Percentiles rank a stretch among this genome's conserved stretches.
These are phyloP conservation scores for Tachypleus tridentatus DNA, from an alignment of 1,140 invertebrate species.

Conservation along the genomic window DNA sequence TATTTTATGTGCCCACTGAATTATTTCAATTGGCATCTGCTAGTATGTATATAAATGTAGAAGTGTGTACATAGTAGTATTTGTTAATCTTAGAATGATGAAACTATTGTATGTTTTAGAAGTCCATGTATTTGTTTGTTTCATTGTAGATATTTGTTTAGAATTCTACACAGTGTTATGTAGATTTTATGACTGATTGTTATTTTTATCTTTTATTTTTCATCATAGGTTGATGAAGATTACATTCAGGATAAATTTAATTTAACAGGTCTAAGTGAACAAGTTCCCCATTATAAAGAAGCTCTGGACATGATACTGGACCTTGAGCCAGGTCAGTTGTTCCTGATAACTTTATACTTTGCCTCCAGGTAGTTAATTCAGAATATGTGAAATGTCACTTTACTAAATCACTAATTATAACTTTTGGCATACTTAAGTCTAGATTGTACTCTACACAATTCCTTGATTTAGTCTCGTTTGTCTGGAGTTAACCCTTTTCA, in stretches of 20 bases:
- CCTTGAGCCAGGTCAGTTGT: slow-evolving; percentile 79
- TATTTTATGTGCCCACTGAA: too few species aligned
- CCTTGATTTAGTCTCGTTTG: too few species aligned
- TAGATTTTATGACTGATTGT: too few species aligned
- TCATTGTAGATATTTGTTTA: slow-evolving; percentile 16
- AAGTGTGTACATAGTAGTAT: too few species aligned
- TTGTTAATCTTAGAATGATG: not conserved
- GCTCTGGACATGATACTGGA: slow-evolving; percentile 99
- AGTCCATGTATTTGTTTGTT: not conserved
- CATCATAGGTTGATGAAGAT: slow-evolving; percentile 91
- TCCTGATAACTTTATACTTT: slow-evolving; percentile 21
- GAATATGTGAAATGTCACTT: too few species aligned
- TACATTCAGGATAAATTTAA: slow-evolving; percentile 99
- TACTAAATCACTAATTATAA: too few species aligned
- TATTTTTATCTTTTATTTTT: slow-evolving; percentile 2
- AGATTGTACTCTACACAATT: too few species aligned
- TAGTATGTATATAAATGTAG: too few species aligned
- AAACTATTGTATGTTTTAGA: not conserved
- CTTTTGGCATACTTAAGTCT: too few species aligned
- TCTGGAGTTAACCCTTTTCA: too few species aligned
- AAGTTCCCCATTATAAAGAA: slow-evolving; percentile 98
- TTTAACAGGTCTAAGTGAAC: slow-evolving; percentile 96
- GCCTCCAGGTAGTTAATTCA: too few species aligned
- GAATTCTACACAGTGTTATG: not conserved
- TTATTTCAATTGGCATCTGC: too few species aligned